Evolutionary conservation across 2,797 vertebrate genomes (phyloP).

Genomic region (Steatocranus sp.): DNA sequence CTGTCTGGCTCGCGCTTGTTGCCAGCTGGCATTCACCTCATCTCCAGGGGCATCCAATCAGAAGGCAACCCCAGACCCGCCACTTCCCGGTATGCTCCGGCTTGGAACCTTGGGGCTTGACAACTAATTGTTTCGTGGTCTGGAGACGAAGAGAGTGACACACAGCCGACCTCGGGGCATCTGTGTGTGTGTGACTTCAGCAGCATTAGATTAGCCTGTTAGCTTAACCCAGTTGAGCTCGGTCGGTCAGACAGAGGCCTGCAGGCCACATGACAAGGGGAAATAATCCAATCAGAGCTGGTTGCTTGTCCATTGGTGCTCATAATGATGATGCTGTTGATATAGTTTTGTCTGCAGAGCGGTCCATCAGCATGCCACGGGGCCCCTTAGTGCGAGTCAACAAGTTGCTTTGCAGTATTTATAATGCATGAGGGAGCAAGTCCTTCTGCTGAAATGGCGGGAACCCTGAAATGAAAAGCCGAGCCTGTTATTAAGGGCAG

Average conservation of each 20-base stretch:
- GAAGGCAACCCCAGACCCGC: not conserved
- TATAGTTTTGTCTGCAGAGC: constrained; percentile 43
- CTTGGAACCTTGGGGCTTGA: not conserved
- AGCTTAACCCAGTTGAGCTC: constrained; percentile 21
- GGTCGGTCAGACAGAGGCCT: constrained; percentile 24
- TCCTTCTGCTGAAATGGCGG: constrained; percentile 12
- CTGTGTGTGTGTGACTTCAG: not conserved
- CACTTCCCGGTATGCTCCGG: constrained; percentile 42
- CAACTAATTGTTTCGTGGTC: constrained; percentile 32
- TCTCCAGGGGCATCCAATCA: constrained; percentile 56
- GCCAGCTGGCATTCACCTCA: constrained; percentile 55
- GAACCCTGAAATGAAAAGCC: constrained; percentile 41
- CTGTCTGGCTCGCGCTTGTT: constrained; percentile 9
- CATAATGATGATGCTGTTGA: constrained; percentile 51
- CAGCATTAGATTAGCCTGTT: constrained; percentile 35
- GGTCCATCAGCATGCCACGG: constrained; percentile 31
- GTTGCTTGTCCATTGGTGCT: not conserved
- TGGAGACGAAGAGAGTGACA: constrained; percentile 1
- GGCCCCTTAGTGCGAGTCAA: constrained; percentile 42
- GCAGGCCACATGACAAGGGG: constrained; percentile 8
- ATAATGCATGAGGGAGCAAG: constrained; percentile 45
- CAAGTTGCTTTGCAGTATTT: constrained; percentile 59
- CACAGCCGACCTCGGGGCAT: not conserved
- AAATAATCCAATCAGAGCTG: constrained; percentile 47
- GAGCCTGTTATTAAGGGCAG: constrained; percentile 21